Conservation (phyloP, 2,113 vertebrate genomes). For the Carassius carassius region DNA sequence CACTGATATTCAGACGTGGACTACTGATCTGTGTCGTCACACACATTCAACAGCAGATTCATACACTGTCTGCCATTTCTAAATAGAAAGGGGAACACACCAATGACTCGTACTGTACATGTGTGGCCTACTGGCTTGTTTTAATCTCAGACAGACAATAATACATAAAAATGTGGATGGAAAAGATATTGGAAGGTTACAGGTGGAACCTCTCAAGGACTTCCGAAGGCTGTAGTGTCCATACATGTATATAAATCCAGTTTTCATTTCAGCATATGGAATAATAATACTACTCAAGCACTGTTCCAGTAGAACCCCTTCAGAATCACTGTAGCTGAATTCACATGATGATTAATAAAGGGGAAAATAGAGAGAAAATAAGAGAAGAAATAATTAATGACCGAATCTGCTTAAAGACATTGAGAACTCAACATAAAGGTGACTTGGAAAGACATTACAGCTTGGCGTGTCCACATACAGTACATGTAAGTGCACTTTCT, state of each 20-base stretch:
- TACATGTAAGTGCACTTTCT: constrained; percentile 48
- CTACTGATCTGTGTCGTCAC: constrained; percentile 59
- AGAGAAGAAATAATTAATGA: neutral
- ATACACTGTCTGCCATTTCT: constrained; percentile 43
- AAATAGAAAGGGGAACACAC: constrained; percentile 39
- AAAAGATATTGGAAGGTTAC: constrained; percentile 23
- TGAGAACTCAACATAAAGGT: neutral
- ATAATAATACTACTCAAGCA: constrained; percentile 25
- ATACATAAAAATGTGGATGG: constrained; percentile 39
- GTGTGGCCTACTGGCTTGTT: constrained; percentile 38
- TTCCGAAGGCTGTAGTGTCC: constrained; percentile 36
- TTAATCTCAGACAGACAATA: constrained; percentile 24
- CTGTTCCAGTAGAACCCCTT: constrained; percentile 1
- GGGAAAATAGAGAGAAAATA: constrained; percentile 9
- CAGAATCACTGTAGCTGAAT: neutral
- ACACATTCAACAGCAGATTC: constrained; percentile 53
- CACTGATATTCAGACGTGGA: constrained; percentile 37
- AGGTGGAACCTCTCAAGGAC: constrained; percentile 45
- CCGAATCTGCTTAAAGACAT: neutral
- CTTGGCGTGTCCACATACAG: constrained; percentile 36
- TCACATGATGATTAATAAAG: constrained; percentile 19
- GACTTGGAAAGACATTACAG: constrained; percentile 52
- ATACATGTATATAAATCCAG: constrained; percentile 39
- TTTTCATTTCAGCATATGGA: constrained; percentile 31
- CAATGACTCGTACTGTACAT: constrained; percentile 43